A percentile compares a stretch with the other conserved stretches of the same genome.
Evolutionary conservation across 2,888 invertebrate genomes (phyloP).

Genomic region (Mimumesa dahlbomi): DNA sequence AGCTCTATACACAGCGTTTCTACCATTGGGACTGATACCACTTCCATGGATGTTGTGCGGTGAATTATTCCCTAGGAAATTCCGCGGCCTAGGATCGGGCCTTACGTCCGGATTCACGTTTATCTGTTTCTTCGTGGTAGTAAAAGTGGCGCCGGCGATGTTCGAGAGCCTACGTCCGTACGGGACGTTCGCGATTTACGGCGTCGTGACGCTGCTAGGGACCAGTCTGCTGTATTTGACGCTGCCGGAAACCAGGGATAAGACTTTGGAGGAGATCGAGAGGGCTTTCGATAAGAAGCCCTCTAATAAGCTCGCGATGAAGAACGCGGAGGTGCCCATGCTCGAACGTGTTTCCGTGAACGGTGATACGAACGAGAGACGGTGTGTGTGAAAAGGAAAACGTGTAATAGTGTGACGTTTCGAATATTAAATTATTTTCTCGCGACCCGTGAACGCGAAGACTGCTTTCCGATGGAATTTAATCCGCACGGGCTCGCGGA

Average conservation of each 20-base stretch:
- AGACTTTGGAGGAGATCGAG: conserved; percentile 86
- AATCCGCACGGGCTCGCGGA: too few relatives aligned
- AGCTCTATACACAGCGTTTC: conserved; percentile 83
- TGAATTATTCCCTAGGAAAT: conserved; percentile 85
- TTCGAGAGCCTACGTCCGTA: conserved; percentile 83
- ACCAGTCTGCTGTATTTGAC: conserved; percentile 83
- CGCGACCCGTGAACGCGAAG: too few relatives aligned
- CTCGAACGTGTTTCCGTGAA: neutral
- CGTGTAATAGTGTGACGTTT: too few relatives aligned
- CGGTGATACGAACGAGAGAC: neutral
- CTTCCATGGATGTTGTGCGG: conserved; percentile 89
- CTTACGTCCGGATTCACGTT: conserved; percentile 85
- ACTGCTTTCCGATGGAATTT: too few relatives aligned
- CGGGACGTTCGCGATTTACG: conserved; percentile 85
- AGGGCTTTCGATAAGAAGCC: conserved; percentile 81
- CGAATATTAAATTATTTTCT: too few relatives aligned
- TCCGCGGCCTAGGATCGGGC: conserved; percentile 86
- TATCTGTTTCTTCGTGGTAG: conserved; percentile 84
- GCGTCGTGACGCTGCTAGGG: conserved; percentile 83
- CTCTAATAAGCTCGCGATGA: neutral
- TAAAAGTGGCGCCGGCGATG: conserved; percentile 86
- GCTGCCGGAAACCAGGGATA: conserved; percentile 87
- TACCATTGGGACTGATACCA: conserved; percentile 84
- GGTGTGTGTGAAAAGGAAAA: too few relatives aligned
- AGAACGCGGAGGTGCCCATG: neutral